Percentiles rank a stretch among this genome's conserved stretches.
These are phyloP conservation scores for Cecidostiba fungosa DNA, from an alignment of 2,888 invertebrate species.

Conservation along the genomic window DNA sequence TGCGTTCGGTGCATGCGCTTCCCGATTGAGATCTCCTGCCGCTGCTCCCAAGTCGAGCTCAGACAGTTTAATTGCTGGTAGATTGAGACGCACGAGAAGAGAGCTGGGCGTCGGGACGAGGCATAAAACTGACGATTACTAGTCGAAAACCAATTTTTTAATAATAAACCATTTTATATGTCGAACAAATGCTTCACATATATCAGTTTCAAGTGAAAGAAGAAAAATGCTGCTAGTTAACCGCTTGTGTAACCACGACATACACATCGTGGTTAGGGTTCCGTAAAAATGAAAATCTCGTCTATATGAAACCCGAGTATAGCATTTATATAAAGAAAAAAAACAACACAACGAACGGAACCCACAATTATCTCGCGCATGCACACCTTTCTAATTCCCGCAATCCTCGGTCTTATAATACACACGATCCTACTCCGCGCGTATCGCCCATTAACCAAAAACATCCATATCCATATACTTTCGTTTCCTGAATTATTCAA, in stretches of 20 bases:
- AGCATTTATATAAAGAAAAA: neutral
- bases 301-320: neutral
- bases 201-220: neutral
- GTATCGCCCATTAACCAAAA: constrained; percentile 9
- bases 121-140: neutral
- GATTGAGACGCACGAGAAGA: constrained; percentile 28
- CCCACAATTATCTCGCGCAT: constrained; percentile 15
- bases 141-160: too few species aligned
- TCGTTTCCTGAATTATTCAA: constrained; percentile 56
- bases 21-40: constrained; percentile 47
- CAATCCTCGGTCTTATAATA: neutral
- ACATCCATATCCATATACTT: constrained; percentile 16
- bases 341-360: constrained; percentile 16
- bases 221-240: neutral
- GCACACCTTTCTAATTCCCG: neutral
- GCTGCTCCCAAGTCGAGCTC: constrained; percentile 30
- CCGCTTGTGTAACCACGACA: neutral
- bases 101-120: too few species aligned
- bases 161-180: too few species aligned
- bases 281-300: neutral
- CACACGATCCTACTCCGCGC: too few species aligned
- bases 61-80: constrained; percentile 54
- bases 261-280: neutral
- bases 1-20: constrained; percentile 44
- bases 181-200: too few species aligned